phyloP scores from a whole-genome alignment of 2,113 vertebrate genomes.

The Candoia aspera region DNA sequence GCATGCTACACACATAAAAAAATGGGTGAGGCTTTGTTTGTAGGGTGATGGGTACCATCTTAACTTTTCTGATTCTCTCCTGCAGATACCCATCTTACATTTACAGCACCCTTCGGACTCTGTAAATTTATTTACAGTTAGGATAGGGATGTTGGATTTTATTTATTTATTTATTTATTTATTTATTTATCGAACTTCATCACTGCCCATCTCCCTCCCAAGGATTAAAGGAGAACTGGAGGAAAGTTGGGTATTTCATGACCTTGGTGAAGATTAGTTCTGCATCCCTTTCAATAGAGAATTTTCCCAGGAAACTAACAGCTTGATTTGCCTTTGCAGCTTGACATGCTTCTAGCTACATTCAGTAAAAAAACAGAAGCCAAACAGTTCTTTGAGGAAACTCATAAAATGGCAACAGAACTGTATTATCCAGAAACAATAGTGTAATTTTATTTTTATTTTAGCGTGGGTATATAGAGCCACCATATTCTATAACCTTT shows the following conservation, averaged over 20 bases:
- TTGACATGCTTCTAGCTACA: neutral
- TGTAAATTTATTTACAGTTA: neutral
- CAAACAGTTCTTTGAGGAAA: neutral
- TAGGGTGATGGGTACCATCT: neutral
- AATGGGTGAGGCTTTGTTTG: neutral
- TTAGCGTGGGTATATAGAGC: neutral
- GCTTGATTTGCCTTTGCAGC: neutral
- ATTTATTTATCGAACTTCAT: no score
- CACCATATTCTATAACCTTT: neutral
- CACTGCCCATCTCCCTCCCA: no score
- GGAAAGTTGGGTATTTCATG: neutral
- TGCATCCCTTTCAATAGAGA: neutral
- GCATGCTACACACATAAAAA: neutral
- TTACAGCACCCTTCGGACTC: neutral
- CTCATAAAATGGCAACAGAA: neutral
- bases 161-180: no score
- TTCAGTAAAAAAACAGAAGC: neutral
- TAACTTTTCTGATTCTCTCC: neutral
- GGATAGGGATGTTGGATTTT: no score
- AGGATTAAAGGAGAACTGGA: neutral
- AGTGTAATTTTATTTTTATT: constrained; percentile 6
- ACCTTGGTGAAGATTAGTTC: neutral
- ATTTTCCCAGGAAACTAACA: neutral
- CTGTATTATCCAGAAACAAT: neutral
- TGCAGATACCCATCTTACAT: neutral